Evolutionary conservation across 2,888 invertebrate species (phyloP).

Genomic region (Theodoxus fluviatilis): DNA sequence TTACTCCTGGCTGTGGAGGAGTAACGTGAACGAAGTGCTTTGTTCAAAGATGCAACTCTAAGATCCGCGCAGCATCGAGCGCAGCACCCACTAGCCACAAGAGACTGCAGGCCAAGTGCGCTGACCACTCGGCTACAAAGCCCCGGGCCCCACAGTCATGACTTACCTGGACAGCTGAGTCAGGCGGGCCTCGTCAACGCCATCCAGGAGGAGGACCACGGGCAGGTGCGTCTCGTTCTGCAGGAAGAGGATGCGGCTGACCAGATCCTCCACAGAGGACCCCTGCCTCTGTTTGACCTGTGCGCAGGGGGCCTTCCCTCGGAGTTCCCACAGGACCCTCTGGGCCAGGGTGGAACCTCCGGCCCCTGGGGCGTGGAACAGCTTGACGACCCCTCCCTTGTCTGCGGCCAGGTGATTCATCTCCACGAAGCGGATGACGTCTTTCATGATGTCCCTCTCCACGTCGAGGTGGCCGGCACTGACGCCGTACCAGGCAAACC

Average conservation of each 20-base stretch:
- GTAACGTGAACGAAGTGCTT: too few species aligned
- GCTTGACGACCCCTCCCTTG: slow-evolving; percentile 33
- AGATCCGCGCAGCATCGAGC: too few species aligned
- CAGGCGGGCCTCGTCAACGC: slow-evolving; percentile 39
- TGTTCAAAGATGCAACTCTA: too few species aligned
- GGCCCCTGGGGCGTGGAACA: slow-evolving; percentile 41
- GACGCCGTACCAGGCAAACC: slow-evolving; percentile 38
- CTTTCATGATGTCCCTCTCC: slow-evolving; percentile 32
- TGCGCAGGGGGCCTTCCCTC: slow-evolving; percentile 35
- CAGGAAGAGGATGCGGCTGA: slow-evolving; percentile 32
- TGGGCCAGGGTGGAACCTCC: slow-evolving; percentile 44
- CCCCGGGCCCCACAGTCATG: too few species aligned
- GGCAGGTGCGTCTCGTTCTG: slow-evolving; percentile 37
- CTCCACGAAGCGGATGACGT: slow-evolving; percentile 25
- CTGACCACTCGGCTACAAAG: too few species aligned
- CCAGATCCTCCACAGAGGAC: slow-evolving; percentile 30
- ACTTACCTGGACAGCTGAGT: slow-evolving; percentile 29
- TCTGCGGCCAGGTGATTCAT: slow-evolving; percentile 24
- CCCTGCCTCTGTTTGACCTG: slow-evolving; percentile 35
- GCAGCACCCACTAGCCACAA: too few species aligned
- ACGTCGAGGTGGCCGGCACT: slow-evolving; percentile 36
- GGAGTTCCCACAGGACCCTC: slow-evolving; percentile 40
- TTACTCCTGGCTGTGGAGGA: too few species aligned
- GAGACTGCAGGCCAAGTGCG: too few species aligned
- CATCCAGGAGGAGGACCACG: slow-evolving; percentile 38